Evolutionary conservation across 2,113 vertebrate species (phyloP).

Genomic region (Merops nubicus): DNA sequence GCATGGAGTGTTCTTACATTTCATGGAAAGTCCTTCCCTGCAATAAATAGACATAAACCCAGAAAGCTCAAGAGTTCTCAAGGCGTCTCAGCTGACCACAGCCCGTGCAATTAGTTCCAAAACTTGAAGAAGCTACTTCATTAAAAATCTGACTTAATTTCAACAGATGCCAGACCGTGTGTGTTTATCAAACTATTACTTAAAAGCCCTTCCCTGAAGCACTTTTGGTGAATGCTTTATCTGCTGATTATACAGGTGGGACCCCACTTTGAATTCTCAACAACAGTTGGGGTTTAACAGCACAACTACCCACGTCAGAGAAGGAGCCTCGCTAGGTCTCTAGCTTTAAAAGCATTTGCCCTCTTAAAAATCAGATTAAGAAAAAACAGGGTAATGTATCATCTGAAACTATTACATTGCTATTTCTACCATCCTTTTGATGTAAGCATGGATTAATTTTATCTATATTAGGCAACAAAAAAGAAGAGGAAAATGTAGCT

Average conservation of each 20-base stretch:
- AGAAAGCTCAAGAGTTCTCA: background rate
- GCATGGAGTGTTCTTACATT: background rate
- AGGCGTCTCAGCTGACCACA: background rate
- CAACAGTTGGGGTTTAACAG: background rate
- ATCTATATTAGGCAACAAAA: background rate
- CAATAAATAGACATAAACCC: slow-evolving; percentile 22
- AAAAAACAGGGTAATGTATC: background rate
- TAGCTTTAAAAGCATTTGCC: background rate
- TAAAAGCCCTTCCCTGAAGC: slow-evolving; percentile 28
- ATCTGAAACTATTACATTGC: background rate
- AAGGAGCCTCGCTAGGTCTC: background rate
- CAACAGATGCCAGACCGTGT: background rate
- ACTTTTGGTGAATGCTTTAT: slow-evolving; percentile 8
- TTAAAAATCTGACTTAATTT: slow-evolving; percentile 37
- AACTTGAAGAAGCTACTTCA: background rate
- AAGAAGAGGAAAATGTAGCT: background rate
- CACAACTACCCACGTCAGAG: background rate
- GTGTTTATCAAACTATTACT: background rate
- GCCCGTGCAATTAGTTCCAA: background rate
- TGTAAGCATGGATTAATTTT: background rate
- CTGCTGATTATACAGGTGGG: background rate
- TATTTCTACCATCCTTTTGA: background rate
- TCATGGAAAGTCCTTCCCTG: background rate
- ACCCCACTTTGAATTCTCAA: background rate
- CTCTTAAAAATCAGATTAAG: background rate